phyloP scores from a whole-genome alignment of 2,888 invertebrate species.

The Iphiclides podalirius region DNA sequence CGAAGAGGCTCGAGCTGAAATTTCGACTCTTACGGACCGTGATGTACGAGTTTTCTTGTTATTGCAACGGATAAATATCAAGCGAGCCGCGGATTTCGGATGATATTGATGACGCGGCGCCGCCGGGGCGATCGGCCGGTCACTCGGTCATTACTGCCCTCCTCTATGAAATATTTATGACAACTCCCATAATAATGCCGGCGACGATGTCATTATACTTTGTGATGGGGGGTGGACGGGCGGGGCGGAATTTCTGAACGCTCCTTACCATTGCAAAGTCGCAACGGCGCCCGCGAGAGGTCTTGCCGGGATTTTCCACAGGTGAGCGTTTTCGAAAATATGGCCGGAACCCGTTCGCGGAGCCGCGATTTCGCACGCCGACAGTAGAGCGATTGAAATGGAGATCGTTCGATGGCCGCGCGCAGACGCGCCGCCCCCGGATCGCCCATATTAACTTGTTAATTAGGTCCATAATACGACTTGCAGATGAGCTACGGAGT shows the following conservation, averaged over 20 bases:
- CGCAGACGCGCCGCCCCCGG: conserved; percentile 80
- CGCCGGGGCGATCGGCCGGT: conserved; percentile 56
- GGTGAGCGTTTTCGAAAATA: conserved; percentile 40
- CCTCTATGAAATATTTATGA: conserved; percentile 80
- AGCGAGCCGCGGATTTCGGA: conserved; percentile 26
- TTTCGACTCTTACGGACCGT: conserved; percentile 4
- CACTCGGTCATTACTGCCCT: conserved; percentile 78
- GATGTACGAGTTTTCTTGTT: conserved; percentile 12
- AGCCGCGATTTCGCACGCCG: conserved; percentile 31
- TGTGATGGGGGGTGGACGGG: conserved; percentile 78
- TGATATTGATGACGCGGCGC: conserved; percentile 27
- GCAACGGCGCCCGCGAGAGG: conserved; percentile 53
- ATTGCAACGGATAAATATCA: conserved; percentile 14
- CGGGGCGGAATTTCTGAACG: conserved; percentile 79
- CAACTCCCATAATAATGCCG: conserved; percentile 77
- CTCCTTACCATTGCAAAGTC: conserved; percentile 79
- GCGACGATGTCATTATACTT: conserved; percentile 81
- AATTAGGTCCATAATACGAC: conserved; percentile 94
- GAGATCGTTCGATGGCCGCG: conserved; percentile 43
- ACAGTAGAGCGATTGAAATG: conserved; percentile 24
- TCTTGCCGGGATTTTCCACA: conserved; percentile 53
- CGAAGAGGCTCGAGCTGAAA: conserved; percentile 1
- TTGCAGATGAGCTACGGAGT: conserved; percentile 90
- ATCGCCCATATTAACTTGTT: conserved; percentile 94
- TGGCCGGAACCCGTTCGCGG: neutral